These are phyloP conservation scores for Salminus brasiliensis DNA, from an alignment of 2,113 vertebrate genomes.

Conservation along the genomic window DNA sequence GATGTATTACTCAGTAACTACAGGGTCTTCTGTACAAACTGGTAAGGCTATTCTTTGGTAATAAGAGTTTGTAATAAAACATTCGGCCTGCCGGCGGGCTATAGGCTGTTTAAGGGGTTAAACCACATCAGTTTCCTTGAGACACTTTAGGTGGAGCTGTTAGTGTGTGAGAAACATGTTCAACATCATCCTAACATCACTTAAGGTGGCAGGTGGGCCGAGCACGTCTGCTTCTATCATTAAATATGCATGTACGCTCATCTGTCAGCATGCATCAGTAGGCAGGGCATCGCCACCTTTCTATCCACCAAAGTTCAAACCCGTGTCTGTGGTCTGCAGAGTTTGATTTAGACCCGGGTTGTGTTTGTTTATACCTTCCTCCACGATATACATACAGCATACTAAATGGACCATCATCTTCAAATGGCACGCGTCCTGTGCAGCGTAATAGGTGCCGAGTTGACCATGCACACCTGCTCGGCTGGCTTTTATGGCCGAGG, in stretches of 20 bases:
- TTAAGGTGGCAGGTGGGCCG: not conserved
- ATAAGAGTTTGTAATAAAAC: no score
- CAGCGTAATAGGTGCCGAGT: conserved; percentile 6
- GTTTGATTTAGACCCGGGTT: not conserved
- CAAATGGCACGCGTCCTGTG: not conserved
- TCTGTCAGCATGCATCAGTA: conserved; percentile 52
- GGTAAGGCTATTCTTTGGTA: no score
- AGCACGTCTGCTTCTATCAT: conserved; percentile 27
- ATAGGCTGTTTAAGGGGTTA: no score
- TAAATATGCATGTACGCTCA: conserved; percentile 52
- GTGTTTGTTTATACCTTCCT: conserved; percentile 13
- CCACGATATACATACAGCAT: conserved; percentile 20
- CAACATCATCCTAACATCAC: not conserved
- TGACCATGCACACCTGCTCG: conserved; percentile 48
- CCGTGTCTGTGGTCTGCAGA: conserved; percentile 6
- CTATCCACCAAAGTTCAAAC: conserved; percentile 23
- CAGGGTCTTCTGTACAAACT: no score
- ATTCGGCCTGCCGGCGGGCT: no score
- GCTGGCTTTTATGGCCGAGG: conserved; percentile 44
- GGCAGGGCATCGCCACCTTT: conserved; percentile 36
- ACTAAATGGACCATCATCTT: conserved; percentile 20
- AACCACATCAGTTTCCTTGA: not conserved
- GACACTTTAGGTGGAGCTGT: no score
- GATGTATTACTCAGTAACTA: no score
- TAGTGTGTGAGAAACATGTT: not conserved